Evolutionary conservation across 2,113 vertebrate species (phyloP).

Genomic region (Mystacornis crossleyi): DNA sequence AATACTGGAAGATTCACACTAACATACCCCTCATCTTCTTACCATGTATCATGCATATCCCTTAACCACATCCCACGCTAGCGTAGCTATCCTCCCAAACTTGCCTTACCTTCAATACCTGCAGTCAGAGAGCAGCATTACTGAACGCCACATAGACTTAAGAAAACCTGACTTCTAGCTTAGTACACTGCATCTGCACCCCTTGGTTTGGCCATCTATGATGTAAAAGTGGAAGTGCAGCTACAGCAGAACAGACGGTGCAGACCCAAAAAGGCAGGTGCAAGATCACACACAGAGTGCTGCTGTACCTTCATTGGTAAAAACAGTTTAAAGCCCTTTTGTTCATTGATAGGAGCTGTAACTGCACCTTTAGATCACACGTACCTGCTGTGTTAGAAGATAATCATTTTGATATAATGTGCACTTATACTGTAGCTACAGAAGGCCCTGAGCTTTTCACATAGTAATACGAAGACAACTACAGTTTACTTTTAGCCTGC

Average conservation of each 20-base stretch:
- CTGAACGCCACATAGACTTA: neutral
- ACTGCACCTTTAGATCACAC: neutral
- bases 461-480: neutral
- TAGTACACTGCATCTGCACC: neutral
- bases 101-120: neutral
- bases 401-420: neutral
- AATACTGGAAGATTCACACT: neutral
- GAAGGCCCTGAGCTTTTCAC: neutral
- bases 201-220: neutral
- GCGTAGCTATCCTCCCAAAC: neutral
- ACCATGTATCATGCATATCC: neutral
- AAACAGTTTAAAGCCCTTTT: neutral
- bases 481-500: neutral
- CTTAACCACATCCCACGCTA: neutral
- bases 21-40: neutral
- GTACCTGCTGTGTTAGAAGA: neutral
- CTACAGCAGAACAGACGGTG: neutral
- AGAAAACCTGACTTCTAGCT: neutral
- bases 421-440: neutral
- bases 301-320: neutral
- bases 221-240: neutral
- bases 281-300: neutral
- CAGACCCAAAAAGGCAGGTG: neutral
- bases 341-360: neutral
- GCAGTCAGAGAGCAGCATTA: neutral